A percentile compares a stretch with the other conserved stretches of the same genome.
Conservation (phyloP, 1,140 invertebrate species). For the Bombyx mori region ASM3026992v2 NC_085113.1:1075001-1075500, state of each 20-base stretch:
- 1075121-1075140: conserved; percentile 80
- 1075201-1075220: conserved; percentile 95
- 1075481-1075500: too few species aligned
- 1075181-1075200: conserved; percentile 94
- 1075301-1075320: conserved; percentile 89
- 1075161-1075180: conserved; percentile 94
- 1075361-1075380: conserved; percentile 22
- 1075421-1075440: too few species aligned
- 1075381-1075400: too few species aligned
- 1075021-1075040: too few species aligned
- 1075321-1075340: conserved; percentile 94
- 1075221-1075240: conserved; percentile 89
- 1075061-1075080: too few species aligned
- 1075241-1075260: conserved; percentile 93
- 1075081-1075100: too few species aligned
- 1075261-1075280: conserved; percentile 91
- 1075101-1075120: too few species aligned
- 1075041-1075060: too few species aligned
- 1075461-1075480: too few species aligned
- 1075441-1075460: too few species aligned
- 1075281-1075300: conserved; percentile 89
- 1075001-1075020: too few species aligned
- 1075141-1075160: conserved; percentile 91
- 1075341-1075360: conserved; percentile 93
- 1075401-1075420: too few species aligned